Evolutionary conservation across 2,888 invertebrate genomes (phyloP), one percentile per base, ranked within the genome.

Genomic region (Pheosia gnoma): DNA sequence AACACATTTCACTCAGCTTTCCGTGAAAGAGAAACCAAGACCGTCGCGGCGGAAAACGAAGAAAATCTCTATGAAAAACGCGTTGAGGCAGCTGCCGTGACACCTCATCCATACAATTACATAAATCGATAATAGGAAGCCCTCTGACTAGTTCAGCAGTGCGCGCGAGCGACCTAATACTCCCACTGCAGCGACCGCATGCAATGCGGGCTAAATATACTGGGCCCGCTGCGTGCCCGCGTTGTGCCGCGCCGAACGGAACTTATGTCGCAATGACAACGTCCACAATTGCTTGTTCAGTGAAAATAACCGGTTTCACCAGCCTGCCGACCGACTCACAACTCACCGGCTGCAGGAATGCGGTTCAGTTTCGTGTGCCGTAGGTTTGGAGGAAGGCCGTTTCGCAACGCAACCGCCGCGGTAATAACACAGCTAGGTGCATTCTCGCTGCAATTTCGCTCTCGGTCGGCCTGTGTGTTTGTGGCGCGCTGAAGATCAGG

Each of bases 401-500:
- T 93, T 89, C 78, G 82, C 80, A 85, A 85, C 77, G 77, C 77
- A 81, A 80, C 76, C 73, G 83, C 72, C 81, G 76, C 81, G 85
- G 87, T 91, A 92, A 93, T 93, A 93, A 91, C 91, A 90, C 88
- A 90, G 90, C 91, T 93, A 93, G 93, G 91, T 93, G 93, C 93
- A 93, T 93, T 92, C 91, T 92, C 88, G 89, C 85, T 93, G 93
- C 93, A 93, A 93, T 93, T 93, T 93, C 93, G 91, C 93, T 93
- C 93, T 93, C 93, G 91, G 92, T 93, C 92, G 93, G 92, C 89
- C 89, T 93, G 84, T 93, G 89, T 93, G 93, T 93, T 93, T 93
- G 93, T 93, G 90, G 93, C 93, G 92, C 92, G 92, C 85, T 93
- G 93, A 93, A 93, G 93, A 93, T 93, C 93, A 93, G 92, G 93